Conservation (phyloP, 1,140 invertebrate species). For the Solenopsis invicta region DNA sequence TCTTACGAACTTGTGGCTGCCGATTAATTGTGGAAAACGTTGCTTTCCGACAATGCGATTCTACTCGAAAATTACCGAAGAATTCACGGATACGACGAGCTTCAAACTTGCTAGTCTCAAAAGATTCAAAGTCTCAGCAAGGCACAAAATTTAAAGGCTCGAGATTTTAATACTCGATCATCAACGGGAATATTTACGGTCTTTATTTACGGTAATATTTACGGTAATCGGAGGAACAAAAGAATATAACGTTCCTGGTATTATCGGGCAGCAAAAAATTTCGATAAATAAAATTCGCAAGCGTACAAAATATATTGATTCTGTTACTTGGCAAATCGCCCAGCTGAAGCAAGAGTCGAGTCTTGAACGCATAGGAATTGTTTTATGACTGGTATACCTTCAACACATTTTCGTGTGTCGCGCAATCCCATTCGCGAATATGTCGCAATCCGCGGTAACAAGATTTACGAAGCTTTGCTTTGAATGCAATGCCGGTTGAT, state of each 20-base stretch:
- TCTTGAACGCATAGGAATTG: background rate
- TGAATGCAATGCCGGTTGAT: conserved; percentile 60
- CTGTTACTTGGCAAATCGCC: background rate
- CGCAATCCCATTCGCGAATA: background rate
- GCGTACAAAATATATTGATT: background rate
- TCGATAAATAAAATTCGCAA: background rate
- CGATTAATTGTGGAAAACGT: conserved; percentile 69
- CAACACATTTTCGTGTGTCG: conserved; percentile 20
- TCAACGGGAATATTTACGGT: background rate
- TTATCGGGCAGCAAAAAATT: background rate
- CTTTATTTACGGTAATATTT: background rate
- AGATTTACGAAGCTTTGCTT: conserved; percentile 59
- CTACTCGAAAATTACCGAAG: conserved; percentile 16
- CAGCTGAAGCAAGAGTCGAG: background rate
- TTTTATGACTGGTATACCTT: conserved; percentile 24
- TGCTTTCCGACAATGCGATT: conserved; percentile 3
- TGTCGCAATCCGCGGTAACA: conserved; percentile 53
- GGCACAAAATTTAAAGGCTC: background rate
- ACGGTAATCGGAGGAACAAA: background rate
- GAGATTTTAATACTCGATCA: background rate
- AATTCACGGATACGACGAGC: background rate
- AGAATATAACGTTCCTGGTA: background rate
- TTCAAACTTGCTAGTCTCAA: background rate
- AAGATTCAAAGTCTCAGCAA: background rate
- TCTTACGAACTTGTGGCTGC: conserved; percentile 64